Base-by-base conservation (phyloP, 1,140 invertebrate genomes). In the Acromyrmex echinatior region DNA sequence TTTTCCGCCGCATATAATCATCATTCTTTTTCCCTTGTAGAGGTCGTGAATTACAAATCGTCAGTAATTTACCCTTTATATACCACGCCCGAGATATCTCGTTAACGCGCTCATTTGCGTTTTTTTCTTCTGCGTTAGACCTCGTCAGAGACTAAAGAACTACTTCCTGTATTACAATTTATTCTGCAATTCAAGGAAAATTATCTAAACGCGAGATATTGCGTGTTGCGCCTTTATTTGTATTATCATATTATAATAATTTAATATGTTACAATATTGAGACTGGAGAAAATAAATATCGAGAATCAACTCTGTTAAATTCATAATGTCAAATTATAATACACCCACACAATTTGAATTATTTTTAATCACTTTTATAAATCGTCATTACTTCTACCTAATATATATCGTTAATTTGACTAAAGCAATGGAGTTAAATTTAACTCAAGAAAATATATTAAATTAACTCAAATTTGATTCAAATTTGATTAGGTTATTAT, bases 11-110 rank as follows among this genome's bases (percentile, higher is more conserved):
- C 60, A 31, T 25, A 45, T 45, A 81, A 58, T 58, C 79, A 21
- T 63, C 63, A 58, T 71, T 82, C 49, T 79, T 71, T 63, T 74
- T n/a, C 18, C 49, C 70, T 35, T 49, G 21, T 51, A 14, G 66
- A 58, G 74, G 53, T 80, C 70, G 77, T 79, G 88, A 85, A 86
- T 89, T 87, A 89, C 77, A 89, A 89, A 86, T 91, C 70, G 65
- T 91, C 76, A 65, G 49, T 78, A 68, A 88, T 87, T 87, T 86
- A 87, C 28, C 39, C 56, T 84, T 84, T 74, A 76, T 63, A 25
- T 62, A 62, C 53, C 70, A 82, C 70, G 39, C 56, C 70, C 80
- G 70, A 84, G 80, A 76, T 84, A 84, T 51, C 25, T 35, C 39
- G 63, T 35, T 74, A 74, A 62, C 56, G 56, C 39, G 28, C 53